Conservation (phyloP, 2,888 invertebrate genomes). For the Callimorpha dominula region DNA sequence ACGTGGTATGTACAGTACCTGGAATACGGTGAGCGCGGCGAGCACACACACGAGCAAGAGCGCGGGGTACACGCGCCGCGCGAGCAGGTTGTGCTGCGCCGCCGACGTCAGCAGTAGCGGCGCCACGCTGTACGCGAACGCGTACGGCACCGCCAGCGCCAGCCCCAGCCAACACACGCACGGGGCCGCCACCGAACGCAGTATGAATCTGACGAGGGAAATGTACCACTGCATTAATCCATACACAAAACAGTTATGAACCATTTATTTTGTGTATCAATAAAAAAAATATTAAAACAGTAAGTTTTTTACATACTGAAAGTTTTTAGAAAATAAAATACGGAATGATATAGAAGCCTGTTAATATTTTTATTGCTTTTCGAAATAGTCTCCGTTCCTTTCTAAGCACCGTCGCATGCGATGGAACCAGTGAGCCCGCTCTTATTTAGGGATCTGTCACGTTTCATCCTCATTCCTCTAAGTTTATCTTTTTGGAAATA, state of each 20-base stretch:
- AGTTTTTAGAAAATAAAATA: no score
- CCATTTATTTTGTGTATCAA: not conserved
- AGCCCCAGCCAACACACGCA: slow-evolving; percentile 96
- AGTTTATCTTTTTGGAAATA: no score
- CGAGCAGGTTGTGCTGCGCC: slow-evolving; percentile 91
- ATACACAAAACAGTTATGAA: not conserved
- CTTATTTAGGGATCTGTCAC: no score
- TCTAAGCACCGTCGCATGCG: no score
- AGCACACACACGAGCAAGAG: slow-evolving; percentile 91
- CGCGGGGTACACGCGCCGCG: slow-evolving; percentile 96
- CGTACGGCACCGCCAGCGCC: slow-evolving; percentile 97
- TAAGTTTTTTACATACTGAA: no score
- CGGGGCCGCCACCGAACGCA: slow-evolving; percentile 95
- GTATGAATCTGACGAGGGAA: slow-evolving; percentile 88
- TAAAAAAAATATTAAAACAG: no score
- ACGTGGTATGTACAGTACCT: slow-evolving; percentile 38
- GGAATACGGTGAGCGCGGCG: slow-evolving; percentile 82
- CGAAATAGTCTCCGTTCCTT: no score
- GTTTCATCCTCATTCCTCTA: no score
- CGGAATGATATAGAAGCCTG: no score
- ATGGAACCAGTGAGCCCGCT: no score
- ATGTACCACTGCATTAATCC: no score
- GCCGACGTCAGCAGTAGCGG: slow-evolving; percentile 89
- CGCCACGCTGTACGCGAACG: slow-evolving; percentile 92
- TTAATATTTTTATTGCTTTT: no score